These are phyloP conservation scores for Proterorhinus semilunaris DNA, from an alignment of 2,113 vertebrate species.

Conservation along the genomic window DNA sequence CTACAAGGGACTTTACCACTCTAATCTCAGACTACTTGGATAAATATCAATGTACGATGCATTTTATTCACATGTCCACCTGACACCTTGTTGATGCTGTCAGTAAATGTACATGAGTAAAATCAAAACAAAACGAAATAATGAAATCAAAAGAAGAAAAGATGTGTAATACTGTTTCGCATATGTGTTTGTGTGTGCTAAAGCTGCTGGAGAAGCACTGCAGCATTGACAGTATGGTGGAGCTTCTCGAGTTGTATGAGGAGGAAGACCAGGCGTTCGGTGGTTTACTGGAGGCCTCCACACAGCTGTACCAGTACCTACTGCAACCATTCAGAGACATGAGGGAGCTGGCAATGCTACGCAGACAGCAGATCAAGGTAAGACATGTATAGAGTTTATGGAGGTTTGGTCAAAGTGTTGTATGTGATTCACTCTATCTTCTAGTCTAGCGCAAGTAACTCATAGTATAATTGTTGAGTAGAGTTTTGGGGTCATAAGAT, in stretches of 20 bases:
- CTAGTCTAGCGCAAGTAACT: too few relatives aligned
- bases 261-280: conserved; percentile 93
- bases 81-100: too few relatives aligned
- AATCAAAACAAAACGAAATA: background rate
- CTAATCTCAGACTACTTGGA: background rate
- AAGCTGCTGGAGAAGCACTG: conserved; percentile 94
- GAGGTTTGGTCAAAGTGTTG: too few relatives aligned
- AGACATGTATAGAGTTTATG: background rate
- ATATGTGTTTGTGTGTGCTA: conserved; percentile 14
- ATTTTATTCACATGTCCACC: too few relatives aligned
- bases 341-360: conserved; percentile 95
- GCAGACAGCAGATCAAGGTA: conserved; percentile 98
- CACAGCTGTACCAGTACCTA: conserved; percentile 94
- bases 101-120: background rate
- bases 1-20: conserved; percentile 36
- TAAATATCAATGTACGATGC: conserved; percentile 2
- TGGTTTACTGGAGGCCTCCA: conserved; percentile 90
- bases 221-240: conserved; percentile 91
- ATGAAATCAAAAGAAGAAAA: background rate
- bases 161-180: background rate
- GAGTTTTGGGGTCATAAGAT: too few relatives aligned
- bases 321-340: conserved; percentile 98
- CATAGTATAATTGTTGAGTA: too few relatives aligned
- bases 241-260: conserved; percentile 88
- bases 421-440: background rate